These are phyloP conservation scores for Setophaga coronata DNA, from an alignment of 2,113 vertebrate species.

Conservation along the genomic window DNA sequence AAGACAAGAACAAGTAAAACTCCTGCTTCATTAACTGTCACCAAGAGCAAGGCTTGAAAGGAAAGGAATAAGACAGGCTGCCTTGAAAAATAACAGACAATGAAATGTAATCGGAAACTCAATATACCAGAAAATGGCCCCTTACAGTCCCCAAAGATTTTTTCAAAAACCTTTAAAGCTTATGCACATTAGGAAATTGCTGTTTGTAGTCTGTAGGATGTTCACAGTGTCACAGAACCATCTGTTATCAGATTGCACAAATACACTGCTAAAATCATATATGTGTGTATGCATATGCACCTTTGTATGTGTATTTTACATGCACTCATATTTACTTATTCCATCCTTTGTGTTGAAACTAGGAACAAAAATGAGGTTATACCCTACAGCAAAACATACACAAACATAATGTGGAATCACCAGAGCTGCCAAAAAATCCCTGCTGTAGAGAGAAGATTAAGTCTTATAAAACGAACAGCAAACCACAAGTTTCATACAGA, in stretches of 20 bases:
- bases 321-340: background rate
- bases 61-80: background rate
- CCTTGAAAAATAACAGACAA: background rate
- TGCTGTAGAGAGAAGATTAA: slow-evolving; percentile 1
- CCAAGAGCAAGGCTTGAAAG: background rate
- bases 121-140: background rate
- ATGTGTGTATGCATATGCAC: background rate
- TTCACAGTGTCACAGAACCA: background rate
- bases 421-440: slow-evolving; percentile 38
- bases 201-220: background rate
- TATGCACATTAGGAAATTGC: background rate
- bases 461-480: slow-evolving; percentile 10
- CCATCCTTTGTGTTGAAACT: background rate
- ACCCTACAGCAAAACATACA: slow-evolving; percentile 22
- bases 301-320: background rate
- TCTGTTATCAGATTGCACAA: background rate
- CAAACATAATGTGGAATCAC: slow-evolving; percentile 3
- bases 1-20: background rate
- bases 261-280: background rate
- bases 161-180: background rate
- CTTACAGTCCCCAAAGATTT: background rate
- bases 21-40: background rate
- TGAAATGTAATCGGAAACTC: background rate
- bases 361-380: slow-evolving; percentile 7
- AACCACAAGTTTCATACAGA: slow-evolving; percentile 30